A percentile compares a stretch with the other conserved stretches of the same genome.
Evolutionary conservation across 1,140 invertebrate genomes (phyloP).

Genomic region (Eumaeus atala): DNA sequence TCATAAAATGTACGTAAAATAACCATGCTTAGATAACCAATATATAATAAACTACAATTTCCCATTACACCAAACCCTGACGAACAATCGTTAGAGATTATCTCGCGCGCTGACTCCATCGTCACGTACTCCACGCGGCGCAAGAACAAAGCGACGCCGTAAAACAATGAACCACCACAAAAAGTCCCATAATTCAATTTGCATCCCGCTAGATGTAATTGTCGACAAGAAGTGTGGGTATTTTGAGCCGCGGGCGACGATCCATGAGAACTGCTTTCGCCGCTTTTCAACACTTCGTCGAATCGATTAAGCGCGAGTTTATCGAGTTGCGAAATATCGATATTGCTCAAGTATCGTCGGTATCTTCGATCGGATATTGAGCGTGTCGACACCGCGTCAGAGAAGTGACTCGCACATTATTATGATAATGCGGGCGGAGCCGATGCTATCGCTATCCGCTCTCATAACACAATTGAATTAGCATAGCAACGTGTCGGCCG

Average conservation of each 20-base stretch:
- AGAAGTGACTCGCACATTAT: slow-evolving; percentile 68
- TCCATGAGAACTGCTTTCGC: slow-evolving; percentile 62
- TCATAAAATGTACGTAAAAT: slow-evolving; percentile 26
- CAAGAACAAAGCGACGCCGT: slow-evolving; percentile 63
- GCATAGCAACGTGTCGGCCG: slow-evolving; percentile 55
- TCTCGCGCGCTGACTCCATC: slow-evolving; percentile 51
- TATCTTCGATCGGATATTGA: too few species aligned
- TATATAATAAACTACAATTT: slow-evolving; percentile 67
- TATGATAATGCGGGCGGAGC: slow-evolving; percentile 67
- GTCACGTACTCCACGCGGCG: slow-evolving; percentile 65
- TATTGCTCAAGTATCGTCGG: slow-evolving; percentile 25
- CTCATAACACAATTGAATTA: slow-evolving; percentile 70
- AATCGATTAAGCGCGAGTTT: slow-evolving; percentile 54
- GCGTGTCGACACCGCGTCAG: slow-evolving; percentile 50
- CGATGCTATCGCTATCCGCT: slow-evolving; percentile 64
- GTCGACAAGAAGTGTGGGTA: slow-evolving; percentile 41
- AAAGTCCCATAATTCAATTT: slow-evolving; percentile 73
- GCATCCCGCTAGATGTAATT: slow-evolving; percentile 65
- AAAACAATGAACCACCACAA: slow-evolving; percentile 62
- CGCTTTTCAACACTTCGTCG: slow-evolving; percentile 65
- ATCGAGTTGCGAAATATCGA: slow-evolving; percentile 17
- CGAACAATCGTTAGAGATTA: slow-evolving; percentile 45
- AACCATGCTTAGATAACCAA: slow-evolving; percentile 65
- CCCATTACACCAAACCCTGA: slow-evolving; percentile 44
- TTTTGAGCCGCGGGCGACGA: slow-evolving; percentile 36